phyloP scores from a whole-genome alignment of 1,140 invertebrate species.

The Himalopsyche phryganea region DNA sequence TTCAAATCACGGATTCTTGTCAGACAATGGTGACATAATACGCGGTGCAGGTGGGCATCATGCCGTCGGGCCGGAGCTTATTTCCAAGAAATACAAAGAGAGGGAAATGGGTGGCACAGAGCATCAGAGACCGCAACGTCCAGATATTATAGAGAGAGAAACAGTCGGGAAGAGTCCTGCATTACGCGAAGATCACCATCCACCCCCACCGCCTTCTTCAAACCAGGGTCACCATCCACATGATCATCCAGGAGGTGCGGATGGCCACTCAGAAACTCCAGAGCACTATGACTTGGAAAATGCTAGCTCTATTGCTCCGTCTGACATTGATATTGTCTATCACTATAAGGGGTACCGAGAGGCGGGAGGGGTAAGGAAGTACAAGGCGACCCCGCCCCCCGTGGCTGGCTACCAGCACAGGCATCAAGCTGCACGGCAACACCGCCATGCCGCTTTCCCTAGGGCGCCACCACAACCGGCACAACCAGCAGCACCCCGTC shows the following conservation, averaged over 20 bases:
- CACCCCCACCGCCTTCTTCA: conserved; percentile 62
- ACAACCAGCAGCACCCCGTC: conserved; percentile 61
- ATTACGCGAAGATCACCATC: conserved; percentile 72
- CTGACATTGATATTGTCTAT: conserved; percentile 94
- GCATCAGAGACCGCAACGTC: conserved; percentile 70
- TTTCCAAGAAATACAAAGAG: conserved; percentile 86
- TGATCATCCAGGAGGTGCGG: conserved; percentile 61
- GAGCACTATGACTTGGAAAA: conserved; percentile 97
- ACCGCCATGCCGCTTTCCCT: conserved; percentile 63
- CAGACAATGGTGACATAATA: conserved; percentile 65
- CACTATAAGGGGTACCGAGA: conserved; percentile 92
- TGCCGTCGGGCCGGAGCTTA: conserved; percentile 72
- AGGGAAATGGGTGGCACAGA: conserved; percentile 68
- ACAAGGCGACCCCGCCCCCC: conserved; percentile 76
- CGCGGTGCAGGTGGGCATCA: conserved; percentile 64
- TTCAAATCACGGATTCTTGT: conserved; percentile 59
- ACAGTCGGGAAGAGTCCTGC: conserved; percentile 77
- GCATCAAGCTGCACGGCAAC: conserved; percentile 65
- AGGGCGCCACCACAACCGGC: conserved; percentile 66
- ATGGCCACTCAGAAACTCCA: conserved; percentile 78
- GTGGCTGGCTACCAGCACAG: conserved; percentile 74
- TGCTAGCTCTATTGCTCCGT: conserved; percentile 94
- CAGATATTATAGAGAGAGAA: conserved; percentile 91
- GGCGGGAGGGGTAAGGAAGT: conserved; percentile 75
- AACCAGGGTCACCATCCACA: conserved; percentile 63